Base-by-base conservation (phyloP, 1,140 invertebrate genomes). In the Zaprionus inermis region DNA sequence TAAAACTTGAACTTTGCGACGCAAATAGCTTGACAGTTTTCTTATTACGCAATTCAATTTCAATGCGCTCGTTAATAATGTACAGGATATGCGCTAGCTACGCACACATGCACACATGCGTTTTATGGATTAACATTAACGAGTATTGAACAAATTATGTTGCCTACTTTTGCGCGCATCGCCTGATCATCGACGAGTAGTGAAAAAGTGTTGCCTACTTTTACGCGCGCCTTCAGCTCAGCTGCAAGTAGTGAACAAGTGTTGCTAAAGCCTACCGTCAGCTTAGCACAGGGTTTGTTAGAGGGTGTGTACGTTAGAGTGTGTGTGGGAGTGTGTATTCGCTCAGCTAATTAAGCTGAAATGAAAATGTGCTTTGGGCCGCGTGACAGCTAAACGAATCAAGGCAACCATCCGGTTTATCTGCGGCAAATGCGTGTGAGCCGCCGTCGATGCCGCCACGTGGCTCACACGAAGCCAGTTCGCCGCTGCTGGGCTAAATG, bases 311-410 rank as follows among this genome's bases (percentile, higher is more conserved):
- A 32, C 10, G 22, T 4, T 30, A 5, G n/a, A n/a, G 52, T 44
- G 56, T 28, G 16, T 32, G 60, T 68, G 59, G 28, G 41, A 12
- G 41, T 5, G 20, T 18, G 60, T 54, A 51, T 75, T 76, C 22
- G 66, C 73, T 57, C 41, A 60, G 61, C 80, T 89, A 89, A 88
- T 88, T 88, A 88, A 75, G 64, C 58, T 72, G 77, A 78, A 89
- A 88, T 88, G 68, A 60, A 67, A 70, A 69, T 63, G 49, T 76
- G 59, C 57, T 70, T 56, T 63, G 69, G 61, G 56, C 64, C 52
- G 58, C 69, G 63, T 41, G 36, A 22, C 56, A 68, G 57, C 20
- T 55, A 51, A 77, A 57, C 72, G 54, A 41, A 65, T 51, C 56
- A 58, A 61, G 58, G 73, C 32, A 54, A 54, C 22, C 51, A 63